Conservation (phyloP, 2,888 invertebrate genomes). For the Quadriops clusia region DNA sequence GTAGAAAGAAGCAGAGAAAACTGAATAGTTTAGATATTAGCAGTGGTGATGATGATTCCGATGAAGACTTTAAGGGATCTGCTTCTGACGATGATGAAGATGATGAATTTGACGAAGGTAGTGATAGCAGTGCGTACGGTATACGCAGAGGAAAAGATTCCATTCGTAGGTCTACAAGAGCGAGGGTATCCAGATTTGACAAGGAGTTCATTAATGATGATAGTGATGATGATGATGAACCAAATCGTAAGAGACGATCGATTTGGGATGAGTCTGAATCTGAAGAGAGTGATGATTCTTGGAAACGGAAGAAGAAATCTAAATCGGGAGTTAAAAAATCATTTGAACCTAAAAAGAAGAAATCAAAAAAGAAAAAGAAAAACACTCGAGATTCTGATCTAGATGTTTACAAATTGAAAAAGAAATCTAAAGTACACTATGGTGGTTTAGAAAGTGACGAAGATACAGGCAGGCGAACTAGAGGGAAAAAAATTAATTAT, state of each 20-base stretch:
- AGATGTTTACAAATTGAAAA: constrained; percentile 26
- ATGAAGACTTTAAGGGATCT: constrained; percentile 85
- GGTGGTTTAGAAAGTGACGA: constrained; percentile 45
- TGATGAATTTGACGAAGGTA: constrained; percentile 47
- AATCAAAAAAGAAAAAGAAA: constrained; percentile 38
- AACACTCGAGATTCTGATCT: constrained; percentile 34
- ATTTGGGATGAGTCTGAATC: constrained; percentile 49
- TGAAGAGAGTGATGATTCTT: constrained; percentile 48
- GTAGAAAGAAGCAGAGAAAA: constrained; percentile 57
- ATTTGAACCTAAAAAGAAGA: constrained; percentile 37
- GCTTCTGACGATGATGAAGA: constrained; percentile 42
- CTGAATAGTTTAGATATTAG: constrained; percentile 60
- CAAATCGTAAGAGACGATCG: constrained; percentile 44
- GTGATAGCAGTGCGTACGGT: constrained; percentile 43
- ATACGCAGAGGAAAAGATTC: constrained; percentile 39
- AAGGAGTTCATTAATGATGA: constrained; percentile 41
- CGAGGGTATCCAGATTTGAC: constrained; percentile 41
- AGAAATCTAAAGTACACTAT: constrained; percentile 39
- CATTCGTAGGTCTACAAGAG: constrained; percentile 43
- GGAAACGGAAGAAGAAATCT: no score
- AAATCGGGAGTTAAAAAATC: constrained; percentile 18
- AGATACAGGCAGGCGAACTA: constrained; percentile 52
- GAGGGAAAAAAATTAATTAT: constrained; percentile 65
- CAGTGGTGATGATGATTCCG: constrained; percentile 60
- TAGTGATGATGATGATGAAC: constrained; percentile 37